Evolutionary conservation across 2,113 vertebrate species (phyloP).

Genomic region (Aramus guarauna): DNA sequence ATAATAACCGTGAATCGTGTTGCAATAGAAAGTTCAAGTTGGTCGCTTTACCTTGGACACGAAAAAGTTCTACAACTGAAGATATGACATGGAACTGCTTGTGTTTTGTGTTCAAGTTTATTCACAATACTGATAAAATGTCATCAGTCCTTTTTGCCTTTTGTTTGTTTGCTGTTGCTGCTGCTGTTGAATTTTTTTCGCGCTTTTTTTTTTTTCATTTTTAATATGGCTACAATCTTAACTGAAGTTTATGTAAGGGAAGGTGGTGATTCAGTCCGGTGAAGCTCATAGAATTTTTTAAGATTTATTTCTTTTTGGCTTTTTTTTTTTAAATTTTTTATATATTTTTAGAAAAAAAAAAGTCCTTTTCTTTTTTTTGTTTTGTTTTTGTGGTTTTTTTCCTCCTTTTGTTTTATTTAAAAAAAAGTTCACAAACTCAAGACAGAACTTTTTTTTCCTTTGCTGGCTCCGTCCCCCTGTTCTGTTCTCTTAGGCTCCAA

Average conservation of each 20-base stretch:
- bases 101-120: slow-evolving; percentile 93
- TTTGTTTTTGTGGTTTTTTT: slow-evolving; percentile 38
- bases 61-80: slow-evolving; percentile 88
- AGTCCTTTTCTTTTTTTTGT: slow-evolving; percentile 44
- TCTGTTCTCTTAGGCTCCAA: slow-evolving; percentile 74
- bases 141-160: slow-evolving; percentile 85
- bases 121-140: slow-evolving; percentile 99
- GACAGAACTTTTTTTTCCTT: slow-evolving; percentile 74
- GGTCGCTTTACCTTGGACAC: slow-evolving; percentile 84
- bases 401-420: slow-evolving; percentile 54
- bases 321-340: neutral
- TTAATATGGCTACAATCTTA: slow-evolving; percentile 92
- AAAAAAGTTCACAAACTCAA: slow-evolving; percentile 83
- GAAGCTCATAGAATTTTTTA: slow-evolving; percentile 81
- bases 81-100: slow-evolving; percentile 92
- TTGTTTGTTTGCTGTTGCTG: neutral
- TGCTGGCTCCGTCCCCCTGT: slow-evolving; percentile 78
- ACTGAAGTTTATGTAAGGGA: slow-evolving; percentile 84
- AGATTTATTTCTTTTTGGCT: slow-evolving; percentile 43
- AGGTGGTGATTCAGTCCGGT: slow-evolving; percentile 90
- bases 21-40: slow-evolving; percentile 94
- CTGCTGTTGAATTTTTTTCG: neutral
- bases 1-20: slow-evolving; percentile 91
- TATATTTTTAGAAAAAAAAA: slow-evolving; percentile 77
- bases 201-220: neutral